phyloP scores from a whole-genome alignment of 1,140 invertebrate species.

The Brachionus rotundiformis region DNA sequence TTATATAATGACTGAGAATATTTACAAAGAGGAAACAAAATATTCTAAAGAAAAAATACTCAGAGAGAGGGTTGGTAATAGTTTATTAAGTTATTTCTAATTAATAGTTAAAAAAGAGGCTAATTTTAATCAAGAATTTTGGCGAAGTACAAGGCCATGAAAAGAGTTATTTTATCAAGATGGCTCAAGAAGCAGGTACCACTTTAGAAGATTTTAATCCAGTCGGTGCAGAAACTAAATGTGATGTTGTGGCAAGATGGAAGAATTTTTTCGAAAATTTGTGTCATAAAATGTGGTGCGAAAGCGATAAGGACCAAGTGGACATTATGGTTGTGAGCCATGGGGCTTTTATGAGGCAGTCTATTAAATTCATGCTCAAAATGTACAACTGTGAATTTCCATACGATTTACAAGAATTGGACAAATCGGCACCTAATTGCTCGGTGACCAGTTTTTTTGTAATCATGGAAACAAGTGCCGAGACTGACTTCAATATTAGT shows the following conservation, averaged over 20 bases:
- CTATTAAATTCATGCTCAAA: slow-evolving; percentile 13
- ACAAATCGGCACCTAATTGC: slow-evolving; percentile 17
- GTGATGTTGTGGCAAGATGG: not conserved
- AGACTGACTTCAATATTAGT: not conserved
- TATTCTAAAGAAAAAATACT: slow-evolving; percentile 28
- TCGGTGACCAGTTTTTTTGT: slow-evolving; percentile 6
- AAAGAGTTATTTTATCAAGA: slow-evolving; percentile 3
- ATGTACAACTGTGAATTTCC: not conserved
- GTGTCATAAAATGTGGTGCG: not conserved
- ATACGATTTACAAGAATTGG: slow-evolving; percentile 18
- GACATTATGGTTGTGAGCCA: slow-evolving; percentile 14
- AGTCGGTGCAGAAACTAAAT: not conserved
- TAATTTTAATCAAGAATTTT: not conserved
- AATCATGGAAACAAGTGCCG: not conserved
- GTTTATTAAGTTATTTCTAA: not conserved
- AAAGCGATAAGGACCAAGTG: not conserved
- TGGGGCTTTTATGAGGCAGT: slow-evolving; percentile 42
- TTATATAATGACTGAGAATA: not conserved
- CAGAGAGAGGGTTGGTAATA: slow-evolving; percentile 6
- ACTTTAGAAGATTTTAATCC: slow-evolving; percentile 1
- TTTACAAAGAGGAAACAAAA: not conserved
- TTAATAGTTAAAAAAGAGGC: too few species aligned
- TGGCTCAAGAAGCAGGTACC: not conserved
- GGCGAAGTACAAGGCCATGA: slow-evolving; percentile 10
- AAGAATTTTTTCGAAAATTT: not conserved